phyloP scores from a whole-genome alignment of 1,140 invertebrate genomes.

The Drosophila teissieri region DNA sequence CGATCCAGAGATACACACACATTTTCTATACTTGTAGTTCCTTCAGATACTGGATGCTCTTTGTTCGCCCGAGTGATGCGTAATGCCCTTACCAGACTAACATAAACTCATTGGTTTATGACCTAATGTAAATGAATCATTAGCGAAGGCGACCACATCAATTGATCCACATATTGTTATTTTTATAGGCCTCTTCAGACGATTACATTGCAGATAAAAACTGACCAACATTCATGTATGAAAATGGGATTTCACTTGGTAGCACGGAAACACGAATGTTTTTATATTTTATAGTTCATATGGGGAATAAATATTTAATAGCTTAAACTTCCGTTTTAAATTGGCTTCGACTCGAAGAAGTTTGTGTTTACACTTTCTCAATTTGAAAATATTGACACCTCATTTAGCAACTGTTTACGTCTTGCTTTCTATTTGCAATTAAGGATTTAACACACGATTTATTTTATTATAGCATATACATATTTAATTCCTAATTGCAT shows the following conservation, averaged over 20 bases:
- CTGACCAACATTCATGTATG: slow-evolving; percentile 14
- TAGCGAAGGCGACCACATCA: slow-evolving; percentile 8
- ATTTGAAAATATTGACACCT: not conserved
- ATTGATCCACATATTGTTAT: slow-evolving; percentile 24
- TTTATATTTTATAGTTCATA: not conserved
- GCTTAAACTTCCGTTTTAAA: too few relatives aligned
- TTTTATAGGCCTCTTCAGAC: slow-evolving; percentile 24
- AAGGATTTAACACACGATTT: not conserved
- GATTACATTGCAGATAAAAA: slow-evolving; percentile 15
- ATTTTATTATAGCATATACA: not conserved
- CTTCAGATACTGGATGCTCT: slow-evolving; percentile 5
- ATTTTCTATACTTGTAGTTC: not conserved
- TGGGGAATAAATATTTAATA: too few relatives aligned
- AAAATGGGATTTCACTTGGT: not conserved
- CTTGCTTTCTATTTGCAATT: not conserved
- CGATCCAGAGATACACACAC: slow-evolving; percentile 7
- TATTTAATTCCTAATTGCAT: too few relatives aligned
- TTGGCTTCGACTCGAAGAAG: too few relatives aligned
- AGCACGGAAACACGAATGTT: not conserved
- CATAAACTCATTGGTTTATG: slow-evolving; percentile 28
- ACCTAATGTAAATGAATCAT: slow-evolving; percentile 34
- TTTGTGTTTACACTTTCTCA: not conserved
- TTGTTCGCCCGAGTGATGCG: slow-evolving; percentile 13
- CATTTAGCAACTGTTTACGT: not conserved
- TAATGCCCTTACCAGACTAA: slow-evolving; percentile 19